A percentile compares a stretch with the other conserved stretches of the same genome.
Conservation (phyloP, 53 echinoderm and acorn worm species). For the Crossaster papposus region DNA sequence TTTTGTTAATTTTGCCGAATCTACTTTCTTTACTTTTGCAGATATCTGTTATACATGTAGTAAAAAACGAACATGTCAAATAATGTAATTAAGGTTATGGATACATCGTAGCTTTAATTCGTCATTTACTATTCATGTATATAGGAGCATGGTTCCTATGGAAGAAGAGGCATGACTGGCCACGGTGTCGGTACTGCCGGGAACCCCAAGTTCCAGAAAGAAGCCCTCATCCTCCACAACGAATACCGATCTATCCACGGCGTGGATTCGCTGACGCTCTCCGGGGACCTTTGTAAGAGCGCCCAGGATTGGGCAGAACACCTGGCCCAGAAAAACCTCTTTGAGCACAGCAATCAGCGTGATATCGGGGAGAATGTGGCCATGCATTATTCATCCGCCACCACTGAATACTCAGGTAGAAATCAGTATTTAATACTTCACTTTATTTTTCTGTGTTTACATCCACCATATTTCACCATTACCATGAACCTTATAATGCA, state of each 20-base stretch:
- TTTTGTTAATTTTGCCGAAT: too few species aligned
- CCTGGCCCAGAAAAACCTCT: constrained; percentile 77
- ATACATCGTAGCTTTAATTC: too few species aligned
- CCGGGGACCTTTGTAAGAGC: constrained; percentile 70
- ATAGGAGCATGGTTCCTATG: neutral
- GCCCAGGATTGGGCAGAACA: constrained; percentile 91
- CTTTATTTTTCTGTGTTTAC: neutral
- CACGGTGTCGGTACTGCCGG: constrained; percentile 53
- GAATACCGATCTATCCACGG: constrained; percentile 76
- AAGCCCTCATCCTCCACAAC: constrained; percentile 73
- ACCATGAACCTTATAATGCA: too few species aligned
- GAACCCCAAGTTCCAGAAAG: constrained; percentile 76
- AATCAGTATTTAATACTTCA: neutral
- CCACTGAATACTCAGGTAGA: constrained; percentile 90
- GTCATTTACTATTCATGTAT: too few species aligned
- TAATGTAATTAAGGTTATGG: too few species aligned
- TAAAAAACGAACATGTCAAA: too few species aligned
- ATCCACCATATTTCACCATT: too few species aligned
- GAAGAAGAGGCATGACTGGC: constrained; percentile 9
- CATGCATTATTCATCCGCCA: constrained; percentile 87
- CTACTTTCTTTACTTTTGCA: too few species aligned
- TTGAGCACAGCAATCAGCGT: constrained; percentile 80
- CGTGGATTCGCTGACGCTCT: constrained; percentile 66
- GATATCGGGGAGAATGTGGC: constrained; percentile 90
- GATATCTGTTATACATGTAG: too few species aligned